A percentile compares a stretch with the other conserved stretches of the same genome.
Conservation (phyloP, 2,113 vertebrate species). For the Labeo catla region DNA sequence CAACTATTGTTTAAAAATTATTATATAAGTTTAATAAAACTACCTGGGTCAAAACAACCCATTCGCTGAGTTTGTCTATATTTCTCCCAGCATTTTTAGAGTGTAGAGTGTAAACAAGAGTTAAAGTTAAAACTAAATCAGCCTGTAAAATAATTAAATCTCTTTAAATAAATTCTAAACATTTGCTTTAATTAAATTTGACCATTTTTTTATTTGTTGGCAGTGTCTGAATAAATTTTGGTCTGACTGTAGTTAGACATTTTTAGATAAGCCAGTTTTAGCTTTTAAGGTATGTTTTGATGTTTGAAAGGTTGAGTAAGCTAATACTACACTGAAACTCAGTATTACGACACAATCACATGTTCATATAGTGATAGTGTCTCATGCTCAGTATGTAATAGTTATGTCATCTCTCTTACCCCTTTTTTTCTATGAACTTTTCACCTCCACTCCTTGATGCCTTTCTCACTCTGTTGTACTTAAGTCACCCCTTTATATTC, state of each 20-base stretch:
- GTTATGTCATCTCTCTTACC: neutral
- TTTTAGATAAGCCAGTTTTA: neutral
- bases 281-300: neutral
- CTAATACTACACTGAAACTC: slow-evolving; percentile 1
- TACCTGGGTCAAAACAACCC: too few species aligned
- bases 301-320: neutral
- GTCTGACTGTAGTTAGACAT: neutral
- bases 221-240: too few species aligned
- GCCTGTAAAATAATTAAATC: neutral
- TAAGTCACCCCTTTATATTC: neutral
- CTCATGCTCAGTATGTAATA: neutral
- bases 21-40: too few species aligned
- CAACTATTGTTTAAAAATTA: too few species aligned
- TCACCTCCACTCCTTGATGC: neutral
- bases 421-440: neutral
- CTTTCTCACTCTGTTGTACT: neutral
- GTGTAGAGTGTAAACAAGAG: too few species aligned
- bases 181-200: neutral
- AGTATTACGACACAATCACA: neutral
- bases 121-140: too few species aligned
- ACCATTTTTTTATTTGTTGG: too few species aligned
- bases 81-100: too few species aligned
- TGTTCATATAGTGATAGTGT: neutral
- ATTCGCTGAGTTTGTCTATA: too few species aligned
- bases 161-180: neutral